Percentiles rank a stretch among this genome's conserved stretches.
phyloP scores from a whole-genome alignment of 2,113 vertebrate species.

The Galemys pyrenaicus region DNA sequence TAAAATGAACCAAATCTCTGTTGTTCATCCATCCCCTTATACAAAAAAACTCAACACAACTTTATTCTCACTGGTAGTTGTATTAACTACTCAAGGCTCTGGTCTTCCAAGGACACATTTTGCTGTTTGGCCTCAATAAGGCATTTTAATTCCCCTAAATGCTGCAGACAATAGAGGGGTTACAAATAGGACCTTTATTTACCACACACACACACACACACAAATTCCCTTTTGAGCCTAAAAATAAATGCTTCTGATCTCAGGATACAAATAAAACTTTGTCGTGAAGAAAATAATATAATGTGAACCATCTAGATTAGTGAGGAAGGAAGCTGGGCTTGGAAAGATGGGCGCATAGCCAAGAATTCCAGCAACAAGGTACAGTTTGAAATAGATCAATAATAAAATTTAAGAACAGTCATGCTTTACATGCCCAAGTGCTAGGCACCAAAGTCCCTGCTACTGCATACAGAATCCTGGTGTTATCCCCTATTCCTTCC shows the following conservation, averaged over 20 bases:
- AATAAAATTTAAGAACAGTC: neutral
- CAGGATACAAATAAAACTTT: neutral
- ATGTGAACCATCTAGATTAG: neutral
- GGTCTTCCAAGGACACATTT: conserved; percentile 7
- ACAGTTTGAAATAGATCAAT: neutral
- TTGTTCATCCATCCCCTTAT: neutral
- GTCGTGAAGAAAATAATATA: neutral
- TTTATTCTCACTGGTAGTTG: neutral
- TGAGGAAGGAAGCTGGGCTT: neutral
- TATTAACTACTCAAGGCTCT: neutral
- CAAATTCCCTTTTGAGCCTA: conserved; percentile 4
- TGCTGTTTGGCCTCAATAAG: neutral
- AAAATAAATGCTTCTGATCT: conserved; percentile 49
- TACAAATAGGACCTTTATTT: neutral
- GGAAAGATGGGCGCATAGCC: neutral
- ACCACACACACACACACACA: neutral
- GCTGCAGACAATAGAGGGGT: neutral
- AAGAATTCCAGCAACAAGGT: neutral
- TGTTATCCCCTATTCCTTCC: neutral
- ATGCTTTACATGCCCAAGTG: neutral
- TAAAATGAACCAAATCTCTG: conserved; percentile 45
- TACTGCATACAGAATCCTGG: accelerated
- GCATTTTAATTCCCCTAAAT: conserved; percentile 43
- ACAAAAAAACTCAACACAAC: neutral
- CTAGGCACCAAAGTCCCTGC: neutral